phyloP scores from a whole-genome alignment of 64 coral and sea anemone species.

The Montipora sp. region DNA sequence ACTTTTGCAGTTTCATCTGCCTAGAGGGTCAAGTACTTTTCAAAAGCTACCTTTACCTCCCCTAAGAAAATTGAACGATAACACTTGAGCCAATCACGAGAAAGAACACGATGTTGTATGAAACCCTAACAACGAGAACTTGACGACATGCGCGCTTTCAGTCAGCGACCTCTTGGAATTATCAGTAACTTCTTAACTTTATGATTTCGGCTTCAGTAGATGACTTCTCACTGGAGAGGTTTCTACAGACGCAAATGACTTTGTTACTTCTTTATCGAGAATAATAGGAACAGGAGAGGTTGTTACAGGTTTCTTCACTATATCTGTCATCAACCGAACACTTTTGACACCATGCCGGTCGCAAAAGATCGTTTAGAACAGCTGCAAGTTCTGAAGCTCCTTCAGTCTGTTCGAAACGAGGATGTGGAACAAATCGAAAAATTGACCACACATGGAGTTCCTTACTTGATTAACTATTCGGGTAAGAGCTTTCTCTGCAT shows the following conservation, averaged over 20 bases:
- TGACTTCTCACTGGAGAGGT: background rate
- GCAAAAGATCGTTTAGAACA: conserved; percentile 85
- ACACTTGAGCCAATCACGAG: background rate
- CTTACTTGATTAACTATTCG: conserved; percentile 91
- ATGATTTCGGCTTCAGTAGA: background rate
- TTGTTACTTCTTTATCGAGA: background rate
- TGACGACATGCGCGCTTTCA: background rate
- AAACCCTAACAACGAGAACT: conserved; percentile 32
- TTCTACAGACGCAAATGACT: background rate
- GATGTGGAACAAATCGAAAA: conserved; percentile 96
- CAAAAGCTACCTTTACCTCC: background rate
- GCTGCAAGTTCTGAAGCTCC: conserved; percentile 92
- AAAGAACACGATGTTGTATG: background rate
- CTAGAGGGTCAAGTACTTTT: too few species aligned
- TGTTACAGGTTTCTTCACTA: background rate
- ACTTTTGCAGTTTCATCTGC: too few species aligned
- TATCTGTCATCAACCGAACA: too few species aligned
- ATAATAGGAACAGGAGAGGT: background rate
- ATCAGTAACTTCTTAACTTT: background rate
- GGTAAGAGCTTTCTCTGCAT: conserved; percentile 49
- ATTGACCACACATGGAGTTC: conserved; percentile 84
- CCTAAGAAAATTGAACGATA: too few species aligned
- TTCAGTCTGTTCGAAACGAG: conserved; percentile 96
- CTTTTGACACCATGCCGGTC: conserved; percentile 72
- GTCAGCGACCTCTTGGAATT: too few species aligned